Evolutionary conservation across 2,113 vertebrate species (phyloP), one percentile per base, ranked within the genome.

Genomic region (Octodon degus): DNA sequence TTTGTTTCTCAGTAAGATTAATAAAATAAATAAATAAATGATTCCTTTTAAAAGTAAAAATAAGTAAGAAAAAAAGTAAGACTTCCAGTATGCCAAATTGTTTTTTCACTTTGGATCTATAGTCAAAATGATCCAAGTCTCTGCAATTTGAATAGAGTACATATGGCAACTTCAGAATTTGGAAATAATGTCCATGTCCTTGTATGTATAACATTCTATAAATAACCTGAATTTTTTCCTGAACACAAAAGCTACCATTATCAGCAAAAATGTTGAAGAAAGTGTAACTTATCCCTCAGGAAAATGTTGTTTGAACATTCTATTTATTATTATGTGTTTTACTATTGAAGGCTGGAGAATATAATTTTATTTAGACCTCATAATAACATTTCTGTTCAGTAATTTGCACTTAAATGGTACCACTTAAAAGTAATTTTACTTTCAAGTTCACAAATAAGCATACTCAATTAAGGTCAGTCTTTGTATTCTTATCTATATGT

Each of bases 401-500:
- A 80, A 90, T 77, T 50, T 50, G 1, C 2, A 68, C 8, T n/a
- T 63, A 86, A 67, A 91, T 0, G 16, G 4, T 37, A 82, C 5
- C 37, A 53, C 8, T 86, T 76, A 79, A 53, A 74, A 24, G 9
- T 81, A 30, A 77, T 68, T 94, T 77, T 87, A 32, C 30, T 94
- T 79, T 6, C 19, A 65, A 90, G 30, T 80, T 43, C 40, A 77
- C 24, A 90, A 79, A 25, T 30, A 70, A 72, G 79, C 37, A 1
- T 88, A 70, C 67, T 58, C 2, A 89, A 74, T 10, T 19, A 65
- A 79, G 90, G 67, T n/a, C 84, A 10, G 27, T 79, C 70, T 53
- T 92, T 86, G 74, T 84, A 65, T 19, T 10, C 30, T 82, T 72
- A 60, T 94, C 47, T 79, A 92, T 84, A 83, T 43, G 9, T 85